A percentile compares a stretch with the other conserved stretches of the same genome.
Evolutionary conservation across 1,140 invertebrate genomes (phyloP).

Genomic region (Pemphigus obesinymphae): DNA sequence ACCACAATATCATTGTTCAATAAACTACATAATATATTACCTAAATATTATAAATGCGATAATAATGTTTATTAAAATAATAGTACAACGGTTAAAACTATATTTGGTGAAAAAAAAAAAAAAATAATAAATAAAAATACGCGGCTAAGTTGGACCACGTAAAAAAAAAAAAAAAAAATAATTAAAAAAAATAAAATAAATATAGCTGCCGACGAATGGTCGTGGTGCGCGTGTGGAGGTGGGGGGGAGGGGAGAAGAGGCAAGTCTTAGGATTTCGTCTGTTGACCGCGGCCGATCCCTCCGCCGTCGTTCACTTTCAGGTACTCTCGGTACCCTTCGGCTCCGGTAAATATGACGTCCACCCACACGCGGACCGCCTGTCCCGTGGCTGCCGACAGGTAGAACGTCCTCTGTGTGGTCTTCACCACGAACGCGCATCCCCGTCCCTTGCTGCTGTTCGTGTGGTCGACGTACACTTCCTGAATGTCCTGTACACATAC

Average conservation of each 20-base stretch:
- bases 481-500: conserved; percentile 72
- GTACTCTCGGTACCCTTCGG: conserved; percentile 76
- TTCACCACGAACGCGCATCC: conserved; percentile 96
- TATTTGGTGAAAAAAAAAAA: not conserved
- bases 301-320: conserved; percentile 51
- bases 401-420: conserved; percentile 81
- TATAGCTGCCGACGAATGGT: too few relatives aligned
- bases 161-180: not conserved
- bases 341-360: conserved; percentile 87
- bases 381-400: conserved; percentile 86
- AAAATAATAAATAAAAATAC: too few relatives aligned
- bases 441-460: conserved; percentile 85
- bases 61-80: too few relatives aligned
- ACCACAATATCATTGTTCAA: too few relatives aligned
- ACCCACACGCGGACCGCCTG: conserved; percentile 97
- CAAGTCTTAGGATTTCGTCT: not conserved
- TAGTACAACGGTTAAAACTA: not conserved
- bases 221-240: too few relatives aligned
- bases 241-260: too few relatives aligned
- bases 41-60: too few relatives aligned
- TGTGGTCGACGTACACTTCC: conserved; percentile 94
- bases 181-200: too few relatives aligned
- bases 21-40: too few relatives aligned
- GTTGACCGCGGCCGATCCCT: not conserved
- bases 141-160: not conserved